Conservation (phyloP, 2,113 vertebrate genomes). For the Macheiramphus alcinus region DNA sequence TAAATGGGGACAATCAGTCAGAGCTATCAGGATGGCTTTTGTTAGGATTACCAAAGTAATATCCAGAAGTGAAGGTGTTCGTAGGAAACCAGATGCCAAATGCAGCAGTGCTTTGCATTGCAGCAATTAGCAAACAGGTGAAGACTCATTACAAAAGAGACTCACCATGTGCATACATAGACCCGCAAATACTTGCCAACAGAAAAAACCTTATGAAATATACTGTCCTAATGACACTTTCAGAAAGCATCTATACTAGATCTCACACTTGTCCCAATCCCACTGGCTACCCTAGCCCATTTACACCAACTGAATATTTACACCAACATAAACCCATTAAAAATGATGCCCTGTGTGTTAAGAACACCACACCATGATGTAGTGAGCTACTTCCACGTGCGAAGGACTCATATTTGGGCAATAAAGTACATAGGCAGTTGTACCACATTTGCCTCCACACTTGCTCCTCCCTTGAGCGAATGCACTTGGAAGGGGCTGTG, state of each 20-base stretch:
- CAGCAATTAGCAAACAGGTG: not conserved
- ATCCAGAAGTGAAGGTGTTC: not conserved
- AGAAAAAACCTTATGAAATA: not conserved
- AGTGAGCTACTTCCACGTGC: not conserved
- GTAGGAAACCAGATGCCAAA: not conserved
- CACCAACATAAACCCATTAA: not conserved
- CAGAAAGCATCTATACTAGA: not conserved
- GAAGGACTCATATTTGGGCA: not conserved
- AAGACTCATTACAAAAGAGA: not conserved
- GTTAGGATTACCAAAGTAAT: not conserved
- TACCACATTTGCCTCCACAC: rapidly evolving
- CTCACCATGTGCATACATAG: rapidly evolving
- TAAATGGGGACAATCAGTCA: not conserved
- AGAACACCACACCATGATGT: rapidly evolving
- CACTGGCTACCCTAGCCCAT: not conserved
- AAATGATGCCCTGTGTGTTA: not conserved
- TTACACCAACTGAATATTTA: not conserved
- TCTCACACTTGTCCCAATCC: not conserved
- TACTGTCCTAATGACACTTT: not conserved
- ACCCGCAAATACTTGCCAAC: not conserved
- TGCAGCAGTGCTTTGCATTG: not conserved
- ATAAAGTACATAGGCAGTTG: not conserved
- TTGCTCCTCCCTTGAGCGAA: not conserved
- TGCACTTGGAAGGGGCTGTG: not conserved
- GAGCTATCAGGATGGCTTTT: not conserved